Evolutionary conservation across 1,140 invertebrate genomes (phyloP), one percentile per base, ranked within the genome.

Genomic region (Leptoteleia sp.): DNA sequence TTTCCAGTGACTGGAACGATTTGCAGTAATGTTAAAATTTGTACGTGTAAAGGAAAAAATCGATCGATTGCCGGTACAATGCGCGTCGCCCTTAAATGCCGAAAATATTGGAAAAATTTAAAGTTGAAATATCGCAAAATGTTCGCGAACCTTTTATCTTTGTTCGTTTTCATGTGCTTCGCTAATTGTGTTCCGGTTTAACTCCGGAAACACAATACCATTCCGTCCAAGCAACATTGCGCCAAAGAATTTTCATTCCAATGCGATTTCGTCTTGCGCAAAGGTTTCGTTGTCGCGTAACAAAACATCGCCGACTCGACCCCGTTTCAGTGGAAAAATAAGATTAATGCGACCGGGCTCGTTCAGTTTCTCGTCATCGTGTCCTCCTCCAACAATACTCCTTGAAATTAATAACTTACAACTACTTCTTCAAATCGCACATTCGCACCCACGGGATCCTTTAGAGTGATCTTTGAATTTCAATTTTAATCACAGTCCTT

Each of bases 161-260:
- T 33, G 19, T 35, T 50, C 13, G 33, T 50, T 70, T 48, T 42
- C 19, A 43, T 25, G 29, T 19, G 19, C 15, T 38, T 1, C 11
- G 19, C 19, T 29, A 25, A 62, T 15, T 47, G 16, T 43, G 35
- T 40, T 43, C 27, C 25, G 19, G 19, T 2, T 22, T 22, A 22
- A 22, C 2, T 22, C 19, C 19, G 19, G 19, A n/a, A n/a, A n/a
- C n/a, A n/a, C 19, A 5, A 22, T 22, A 5, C 2, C 54, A 43
- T 59, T 43, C 43, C 17, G 13, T 27, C 12, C 52, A 15, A 40
- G 22, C 12, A 29, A 29, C 29, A 13, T 37, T 43, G 17, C 37
- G 27, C 43, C 54, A 31, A 31, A 54, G 61, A 65, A 64, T 64
- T 64, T 59, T 64, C 45, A 64, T 48, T 54, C 33, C 59, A 50